Base-by-base conservation (phyloP, 2,113 vertebrate genomes). In the Eretmodus cyanostictus region DNA sequence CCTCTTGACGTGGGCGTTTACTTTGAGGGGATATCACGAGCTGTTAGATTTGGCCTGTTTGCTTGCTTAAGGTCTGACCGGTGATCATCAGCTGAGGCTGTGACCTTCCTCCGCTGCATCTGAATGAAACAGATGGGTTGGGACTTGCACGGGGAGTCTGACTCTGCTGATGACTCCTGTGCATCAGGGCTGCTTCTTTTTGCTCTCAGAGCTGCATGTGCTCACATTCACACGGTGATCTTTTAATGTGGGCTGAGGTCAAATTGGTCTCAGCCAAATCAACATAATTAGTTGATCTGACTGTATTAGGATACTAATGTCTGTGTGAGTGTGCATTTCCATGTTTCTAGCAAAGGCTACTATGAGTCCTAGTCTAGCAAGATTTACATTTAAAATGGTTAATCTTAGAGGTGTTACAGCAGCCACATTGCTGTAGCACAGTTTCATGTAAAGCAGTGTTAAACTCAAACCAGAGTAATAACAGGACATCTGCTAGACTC, bases 71-170 rank as follows among this genome's bases (percentile, higher is more conserved):
- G 36, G 82, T 36, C 22, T 38, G 71, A 83, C 47, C 40, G 89
- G 82, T 79, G 85, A 76, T 91, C 66, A 19, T 86, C 71, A 47
- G 73, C 88, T 11, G 40, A 57, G 78, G 55, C 86, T 31, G 45
- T 66, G 90, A 82, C 80, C 68, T 27, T 42, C 73, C 84, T 84
- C 82, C 59, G 11, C 27, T 78, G 89, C 68, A 68, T 63, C 57
- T 89, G 87, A 94, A 82, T 87, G 90, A 87, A 88, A 92, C 95
- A 94, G 94, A 95, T 95, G 93, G 93, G 31, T 36, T 36, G 68
- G 73, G 27, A 78, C 81, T 91, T 88, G 86, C 86, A 90, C 40
- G 82, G 80, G 51, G 73, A 80, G 83, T 1, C 57, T 66, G 81
- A 87, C 86, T 89, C 89, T 86, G 68, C 53, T 73, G 89, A 73